phyloP scores from a whole-genome alignment of 2,888 invertebrate species.

The Buathra laborator region DNA sequence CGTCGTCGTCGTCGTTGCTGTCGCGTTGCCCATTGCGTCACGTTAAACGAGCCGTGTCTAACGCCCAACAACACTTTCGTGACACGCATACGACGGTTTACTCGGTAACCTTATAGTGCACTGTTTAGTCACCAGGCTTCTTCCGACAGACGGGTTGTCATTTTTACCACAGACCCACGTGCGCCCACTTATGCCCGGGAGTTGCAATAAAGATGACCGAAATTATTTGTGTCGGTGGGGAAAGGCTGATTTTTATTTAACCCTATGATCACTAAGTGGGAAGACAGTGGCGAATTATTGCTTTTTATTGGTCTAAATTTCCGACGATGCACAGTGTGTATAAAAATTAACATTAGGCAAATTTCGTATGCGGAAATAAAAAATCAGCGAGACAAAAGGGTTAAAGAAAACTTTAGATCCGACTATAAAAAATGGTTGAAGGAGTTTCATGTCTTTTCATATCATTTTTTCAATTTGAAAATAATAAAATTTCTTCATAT shows the following conservation, averaged over 20 bases:
- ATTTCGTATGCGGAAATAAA: no score
- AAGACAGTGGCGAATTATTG: no score
- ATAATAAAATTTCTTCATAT: no score
- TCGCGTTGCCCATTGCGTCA: slow-evolving; percentile 53
- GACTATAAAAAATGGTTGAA: no score
- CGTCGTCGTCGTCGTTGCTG: slow-evolving; percentile 12
- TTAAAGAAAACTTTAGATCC: no score
- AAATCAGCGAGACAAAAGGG: no score
- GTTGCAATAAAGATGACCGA: neutral
- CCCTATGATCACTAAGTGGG: no score
- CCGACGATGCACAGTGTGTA: no score
- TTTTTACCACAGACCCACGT: slow-evolving; percentile 7
- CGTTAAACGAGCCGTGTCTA: slow-evolving; percentile 58
- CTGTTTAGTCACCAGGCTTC: neutral
- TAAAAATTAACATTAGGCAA: no score
- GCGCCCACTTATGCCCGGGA: slow-evolving; percentile 9
- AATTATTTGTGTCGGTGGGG: neutral
- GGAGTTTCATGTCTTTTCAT: no score
- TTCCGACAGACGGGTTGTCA: neutral
- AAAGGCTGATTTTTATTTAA: neutral
- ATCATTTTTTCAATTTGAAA: no score
- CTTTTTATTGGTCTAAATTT: no score
- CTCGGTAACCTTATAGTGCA: neutral
- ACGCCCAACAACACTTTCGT: slow-evolving; percentile 36
- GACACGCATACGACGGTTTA: slow-evolving; percentile 12